Evolutionary conservation across 2,888 invertebrate species (phyloP), one percentile per base, ranked within the genome.

Genomic region (Drosophila atroscutellata): DNA sequence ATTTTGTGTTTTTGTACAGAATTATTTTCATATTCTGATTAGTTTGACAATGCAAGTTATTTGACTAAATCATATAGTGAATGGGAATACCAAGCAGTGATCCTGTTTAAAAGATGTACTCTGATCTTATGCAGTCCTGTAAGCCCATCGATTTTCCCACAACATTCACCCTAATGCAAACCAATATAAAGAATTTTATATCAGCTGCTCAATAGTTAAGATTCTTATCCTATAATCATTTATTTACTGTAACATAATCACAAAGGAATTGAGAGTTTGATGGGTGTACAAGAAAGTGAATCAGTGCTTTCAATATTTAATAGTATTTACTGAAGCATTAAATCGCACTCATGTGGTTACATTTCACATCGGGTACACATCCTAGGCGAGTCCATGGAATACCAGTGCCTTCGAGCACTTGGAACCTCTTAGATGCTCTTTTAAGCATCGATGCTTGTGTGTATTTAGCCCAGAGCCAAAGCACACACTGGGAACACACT

Each of bases 281-380:
- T 36, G 5, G 4, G 2, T 15, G 13, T 26, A 11, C 9, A 37
- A 24, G 52, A 30, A 26, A 7, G 15, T 1, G 15, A n/a, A 20
- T 20, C 20, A 32, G 11, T 15, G 18, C 52, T 20, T 26, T 37
- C 28, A 66, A 66, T 34, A 52, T 45, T 66, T n/a, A 7, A 49
- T 37, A 56, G 49, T 28, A 57, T 9, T 68, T 59, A 49, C 11
- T 51, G 13, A 61, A 60, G 52, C 61, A 52, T 58, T 72, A 63
- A 69, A 62, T 47, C 71, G 24, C 39, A 37, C 45, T 52, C 20
- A 42, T 72, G 72, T 67, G 75, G 61, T 69, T 52, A 51, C 51
- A 54, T 50, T 56, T 52, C 39, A 47, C 36, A 39, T 36, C 15
- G 26, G 28, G 37, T 11, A 30, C 20, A 32, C n/a, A 34, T 45